Evolutionary conservation across 2,888 invertebrate species (phyloP).

Genomic region (Argyresthia goedartella): DNA sequence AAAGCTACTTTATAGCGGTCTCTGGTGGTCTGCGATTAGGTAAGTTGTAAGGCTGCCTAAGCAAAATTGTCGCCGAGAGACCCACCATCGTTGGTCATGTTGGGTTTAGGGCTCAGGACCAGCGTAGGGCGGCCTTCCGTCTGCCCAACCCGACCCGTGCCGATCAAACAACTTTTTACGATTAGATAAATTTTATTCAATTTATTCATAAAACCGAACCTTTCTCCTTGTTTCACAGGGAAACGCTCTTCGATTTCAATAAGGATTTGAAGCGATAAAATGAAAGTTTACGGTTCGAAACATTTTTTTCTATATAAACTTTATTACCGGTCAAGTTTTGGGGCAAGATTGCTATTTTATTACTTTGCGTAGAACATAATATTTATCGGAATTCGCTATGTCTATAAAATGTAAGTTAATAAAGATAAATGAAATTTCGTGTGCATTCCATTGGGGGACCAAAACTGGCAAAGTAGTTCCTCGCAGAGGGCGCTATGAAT

Average conservation of each 20-base stretch:
- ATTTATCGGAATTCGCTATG: no score
- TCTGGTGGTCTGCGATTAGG: no score
- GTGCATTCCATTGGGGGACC: no score
- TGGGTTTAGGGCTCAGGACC: neutral
- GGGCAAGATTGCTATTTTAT: no score
- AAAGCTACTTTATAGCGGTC: no score
- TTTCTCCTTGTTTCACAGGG: slow-evolving; percentile 16
- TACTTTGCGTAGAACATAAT: no score
- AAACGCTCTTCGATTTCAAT: slow-evolving; percentile 53
- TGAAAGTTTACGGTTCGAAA: slow-evolving; percentile 39
- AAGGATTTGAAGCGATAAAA: slow-evolving; percentile 30
- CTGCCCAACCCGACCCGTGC: neutral
- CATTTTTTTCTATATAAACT: slow-evolving; percentile 37
- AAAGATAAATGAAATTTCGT: no score
- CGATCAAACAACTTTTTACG: slow-evolving; percentile 5
- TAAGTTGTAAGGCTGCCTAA: no score
- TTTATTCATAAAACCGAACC: slow-evolving; percentile 50
- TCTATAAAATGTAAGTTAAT: no score
- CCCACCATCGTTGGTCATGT: neutral
- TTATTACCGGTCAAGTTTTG: slow-evolving; percentile 19
- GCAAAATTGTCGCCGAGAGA: neutral
- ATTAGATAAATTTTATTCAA: slow-evolving; percentile 47
- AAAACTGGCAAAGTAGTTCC: no score
- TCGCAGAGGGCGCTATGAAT: no score
- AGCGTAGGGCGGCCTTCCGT: no score